phyloP scores from a whole-genome alignment of 2,797 vertebrate genomes.

The Furcifer pardalis region DNA sequence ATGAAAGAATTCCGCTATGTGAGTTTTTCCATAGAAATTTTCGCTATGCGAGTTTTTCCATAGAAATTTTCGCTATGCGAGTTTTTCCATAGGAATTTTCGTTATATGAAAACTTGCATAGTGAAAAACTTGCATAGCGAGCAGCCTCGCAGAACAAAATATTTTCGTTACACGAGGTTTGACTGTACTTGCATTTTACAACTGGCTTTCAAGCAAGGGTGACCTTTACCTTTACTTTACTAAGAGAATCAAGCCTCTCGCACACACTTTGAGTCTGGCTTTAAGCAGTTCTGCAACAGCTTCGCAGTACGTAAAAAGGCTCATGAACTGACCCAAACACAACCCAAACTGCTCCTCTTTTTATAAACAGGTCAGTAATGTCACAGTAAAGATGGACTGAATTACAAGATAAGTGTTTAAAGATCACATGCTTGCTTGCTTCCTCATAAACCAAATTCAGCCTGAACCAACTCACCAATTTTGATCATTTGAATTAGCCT shows the following conservation, averaged over 20 bases:
- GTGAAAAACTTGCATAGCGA: no score
- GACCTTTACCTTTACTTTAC: no score
- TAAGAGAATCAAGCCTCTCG: not conserved
- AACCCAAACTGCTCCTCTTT: not conserved
- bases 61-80: no score
- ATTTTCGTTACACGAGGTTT: no score
- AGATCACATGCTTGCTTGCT: not conserved
- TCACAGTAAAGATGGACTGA: not conserved
- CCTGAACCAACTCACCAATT: not conserved
- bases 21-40: no score
- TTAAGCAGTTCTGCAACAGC: not conserved
- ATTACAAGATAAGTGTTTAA: not conserved
- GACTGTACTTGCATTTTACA: no score
- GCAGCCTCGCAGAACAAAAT: no score
- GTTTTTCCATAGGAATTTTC: no score
- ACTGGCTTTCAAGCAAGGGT: no score
- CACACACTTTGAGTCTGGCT: not conserved
- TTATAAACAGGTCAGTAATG: not conserved
- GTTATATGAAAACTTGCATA: no score
- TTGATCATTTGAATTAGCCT: not conserved
- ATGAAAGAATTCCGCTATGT: no score
- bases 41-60: no score
- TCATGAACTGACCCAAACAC: not conserved
- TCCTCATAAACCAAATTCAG: not conserved
- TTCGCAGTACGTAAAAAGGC: not conserved